Evolutionary conservation across 2,888 invertebrate genomes (phyloP), one percentile per base, ranked within the genome.

Genomic region (Exocentrus adspersus): DNA sequence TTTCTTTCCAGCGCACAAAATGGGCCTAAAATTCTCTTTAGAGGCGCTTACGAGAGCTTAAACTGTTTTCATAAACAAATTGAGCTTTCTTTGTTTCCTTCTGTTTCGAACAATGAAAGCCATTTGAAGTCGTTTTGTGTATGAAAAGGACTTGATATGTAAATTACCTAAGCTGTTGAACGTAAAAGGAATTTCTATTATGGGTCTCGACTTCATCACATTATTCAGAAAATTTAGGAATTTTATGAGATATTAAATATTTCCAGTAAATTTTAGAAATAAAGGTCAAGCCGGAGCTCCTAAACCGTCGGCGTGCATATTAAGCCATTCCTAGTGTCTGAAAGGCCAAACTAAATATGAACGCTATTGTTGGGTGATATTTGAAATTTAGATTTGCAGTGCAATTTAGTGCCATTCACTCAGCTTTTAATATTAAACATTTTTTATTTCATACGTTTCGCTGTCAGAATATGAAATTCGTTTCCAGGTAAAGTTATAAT

Each of bases 211-310:
- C 64, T 70, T 67, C 67, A 67, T 68, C 74, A 69, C 63, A 67
- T 66, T 68, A 71, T 73, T 68, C 71, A 69, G 67, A 70, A 67
- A 68, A 69, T 71, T 68, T 68, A 65, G 70, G 70, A 73, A 68
- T 70, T 67, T 71, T 61, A 63, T 60, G 56, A 65, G 68, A 71
- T 74, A 74, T 74, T 72, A 72, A 74, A 74, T 74, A 74, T 74
- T 73, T 74, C 64, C 72, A 70, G 64, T 60, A 67, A 67, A 70
- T 71, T 68, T 63, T 61, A 50, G 60, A 65, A 60, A 67, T 62
- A 70, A 70, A 71, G 72, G 71, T 72, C 72, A 72, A 72, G 64
- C 62, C 50, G 19, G 46, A 48, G 58, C 24, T n/a, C 30, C 30
- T 9, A 9, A n/a, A n/a, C n/a, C n/a, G 46, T 17, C 32, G 48